These are phyloP conservation scores for Drosophila navojoa DNA, from an alignment of 1,140 invertebrate genomes.

Conservation along the genomic window DNA sequence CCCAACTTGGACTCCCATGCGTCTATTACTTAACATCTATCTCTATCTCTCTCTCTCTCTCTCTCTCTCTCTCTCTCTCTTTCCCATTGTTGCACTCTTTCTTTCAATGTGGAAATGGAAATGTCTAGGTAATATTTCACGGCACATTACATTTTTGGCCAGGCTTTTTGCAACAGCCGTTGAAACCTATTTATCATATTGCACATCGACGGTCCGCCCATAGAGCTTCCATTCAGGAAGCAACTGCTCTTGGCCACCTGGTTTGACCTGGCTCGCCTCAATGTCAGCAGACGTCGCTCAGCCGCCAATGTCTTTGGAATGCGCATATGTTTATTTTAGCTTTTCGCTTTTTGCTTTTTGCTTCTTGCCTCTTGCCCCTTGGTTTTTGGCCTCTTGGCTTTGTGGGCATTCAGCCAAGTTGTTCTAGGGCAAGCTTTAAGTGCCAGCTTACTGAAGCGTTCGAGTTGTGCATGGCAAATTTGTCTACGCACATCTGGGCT, in stretches of 20 bases:
- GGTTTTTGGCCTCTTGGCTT: not conserved
- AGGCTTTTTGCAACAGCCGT: conserved; percentile 23
- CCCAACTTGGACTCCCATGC: conserved; percentile 4
- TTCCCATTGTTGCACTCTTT: not conserved
- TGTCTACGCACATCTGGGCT: conserved; percentile 4
- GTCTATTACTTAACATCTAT: conserved; percentile 34
- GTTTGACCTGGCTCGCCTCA: conserved; percentile 16
- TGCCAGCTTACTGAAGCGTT: conserved; percentile 34
- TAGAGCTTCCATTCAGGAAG: conserved; percentile 35
- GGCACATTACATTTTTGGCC: conserved; percentile 42
- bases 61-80: not conserved
- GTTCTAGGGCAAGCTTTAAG: conserved; percentile 4
- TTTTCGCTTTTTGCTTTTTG: too few relatives aligned
- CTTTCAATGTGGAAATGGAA: conserved; percentile 16
- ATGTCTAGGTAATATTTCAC: conserved; percentile 45
- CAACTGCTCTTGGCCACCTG: conserved; percentile 30
- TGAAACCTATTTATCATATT: conserved; percentile 39
- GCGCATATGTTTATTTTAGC: not conserved
- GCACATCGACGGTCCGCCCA: conserved; percentile 17
- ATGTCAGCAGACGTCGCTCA: conserved; percentile 34
- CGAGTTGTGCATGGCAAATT: conserved; percentile 17
- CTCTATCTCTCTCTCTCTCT: not conserved
- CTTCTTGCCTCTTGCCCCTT: not conserved
- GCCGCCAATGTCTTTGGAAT: conserved; percentile 2
- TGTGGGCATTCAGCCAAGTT: conserved; percentile 16